A percentile compares a stretch with the other conserved stretches of the same genome.
These are phyloP conservation scores for Crypturellus tataupa DNA, from an alignment of 2,797 vertebrate genomes.

Conservation along the genomic window DNA sequence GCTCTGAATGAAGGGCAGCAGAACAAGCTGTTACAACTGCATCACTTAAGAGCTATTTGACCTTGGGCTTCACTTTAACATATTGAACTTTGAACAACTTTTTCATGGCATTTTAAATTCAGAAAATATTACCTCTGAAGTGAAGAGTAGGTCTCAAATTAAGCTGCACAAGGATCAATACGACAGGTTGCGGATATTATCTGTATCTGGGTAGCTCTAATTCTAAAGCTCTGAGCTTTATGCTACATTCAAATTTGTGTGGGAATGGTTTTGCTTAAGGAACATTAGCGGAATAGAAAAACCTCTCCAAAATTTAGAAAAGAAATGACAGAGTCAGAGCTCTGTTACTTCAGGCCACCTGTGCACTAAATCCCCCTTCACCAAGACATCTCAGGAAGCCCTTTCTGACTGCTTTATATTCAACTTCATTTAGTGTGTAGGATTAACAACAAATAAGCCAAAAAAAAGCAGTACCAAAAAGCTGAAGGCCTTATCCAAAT, in stretches of 20 bases:
- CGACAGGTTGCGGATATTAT: neutral
- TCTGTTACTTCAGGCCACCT: neutral
- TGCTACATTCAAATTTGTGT: neutral
- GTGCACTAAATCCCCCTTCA: neutral
- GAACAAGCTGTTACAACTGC: neutral
- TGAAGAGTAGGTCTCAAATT: neutral
- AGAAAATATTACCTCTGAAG: neutral
- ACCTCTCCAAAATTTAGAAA: neutral
- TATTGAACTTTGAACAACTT: neutral
- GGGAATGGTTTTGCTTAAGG: neutral
- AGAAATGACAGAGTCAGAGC: neutral
- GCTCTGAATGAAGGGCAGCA: neutral
- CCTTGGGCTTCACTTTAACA: neutral
- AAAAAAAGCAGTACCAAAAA: neutral
- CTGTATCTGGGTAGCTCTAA: neutral
- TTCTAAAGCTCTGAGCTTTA: neutral
- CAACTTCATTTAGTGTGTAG: neutral
- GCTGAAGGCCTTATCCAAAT: neutral
- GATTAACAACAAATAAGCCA: neutral
- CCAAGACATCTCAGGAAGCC: neutral
- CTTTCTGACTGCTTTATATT: neutral
- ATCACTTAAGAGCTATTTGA: neutral
- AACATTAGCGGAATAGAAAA: neutral
- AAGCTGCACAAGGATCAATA: neutral
- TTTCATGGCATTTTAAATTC: neutral